Evolutionary conservation across 2,888 invertebrate species (phyloP).

Genomic region (Drosophila rellima): DNA sequence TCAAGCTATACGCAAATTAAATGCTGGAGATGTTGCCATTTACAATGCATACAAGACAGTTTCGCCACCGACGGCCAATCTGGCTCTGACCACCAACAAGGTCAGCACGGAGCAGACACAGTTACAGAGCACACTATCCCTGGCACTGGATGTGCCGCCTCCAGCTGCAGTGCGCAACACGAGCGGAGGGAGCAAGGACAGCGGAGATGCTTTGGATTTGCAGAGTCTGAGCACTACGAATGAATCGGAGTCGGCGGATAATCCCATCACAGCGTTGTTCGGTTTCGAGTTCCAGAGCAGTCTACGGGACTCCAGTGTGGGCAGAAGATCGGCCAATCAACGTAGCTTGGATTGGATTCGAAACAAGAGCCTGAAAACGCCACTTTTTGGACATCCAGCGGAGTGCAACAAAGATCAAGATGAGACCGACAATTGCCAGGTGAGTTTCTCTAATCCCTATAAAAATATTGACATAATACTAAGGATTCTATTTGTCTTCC

Average conservation of each 20-base stretch:
- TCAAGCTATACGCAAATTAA: slow-evolving; percentile 65
- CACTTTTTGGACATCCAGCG: slow-evolving; percentile 84
- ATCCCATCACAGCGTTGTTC: slow-evolving; percentile 70
- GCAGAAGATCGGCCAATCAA: slow-evolving; percentile 70
- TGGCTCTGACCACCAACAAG: slow-evolving; percentile 77
- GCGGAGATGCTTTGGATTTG: slow-evolving; percentile 76
- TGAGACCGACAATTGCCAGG: slow-evolving; percentile 87
- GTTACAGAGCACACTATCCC: slow-evolving; percentile 46
- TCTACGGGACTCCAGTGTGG: slow-evolving; percentile 72
- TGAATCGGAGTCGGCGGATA: slow-evolving; percentile 84
- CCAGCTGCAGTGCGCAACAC: slow-evolving; percentile 69
- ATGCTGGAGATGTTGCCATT: slow-evolving; percentile 76
- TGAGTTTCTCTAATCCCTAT: slow-evolving; percentile 55
- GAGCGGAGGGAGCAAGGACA: slow-evolving; percentile 68
- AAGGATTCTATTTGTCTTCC: neutral
- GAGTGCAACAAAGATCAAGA: slow-evolving; percentile 85
- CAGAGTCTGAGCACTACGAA: slow-evolving; percentile 83
- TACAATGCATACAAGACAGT: slow-evolving; percentile 80
- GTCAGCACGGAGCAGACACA: slow-evolving; percentile 68
- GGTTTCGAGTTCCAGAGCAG: slow-evolving; percentile 74
- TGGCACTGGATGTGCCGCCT: slow-evolving; percentile 71
- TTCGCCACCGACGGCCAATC: slow-evolving; percentile 77
- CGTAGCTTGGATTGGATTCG: slow-evolving; percentile 70
- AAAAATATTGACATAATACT: neutral
- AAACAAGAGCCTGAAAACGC: slow-evolving; percentile 65